phyloP scores from a whole-genome alignment of 2,113 vertebrate genomes.

The Psilopogon haemacephalus region DNA sequence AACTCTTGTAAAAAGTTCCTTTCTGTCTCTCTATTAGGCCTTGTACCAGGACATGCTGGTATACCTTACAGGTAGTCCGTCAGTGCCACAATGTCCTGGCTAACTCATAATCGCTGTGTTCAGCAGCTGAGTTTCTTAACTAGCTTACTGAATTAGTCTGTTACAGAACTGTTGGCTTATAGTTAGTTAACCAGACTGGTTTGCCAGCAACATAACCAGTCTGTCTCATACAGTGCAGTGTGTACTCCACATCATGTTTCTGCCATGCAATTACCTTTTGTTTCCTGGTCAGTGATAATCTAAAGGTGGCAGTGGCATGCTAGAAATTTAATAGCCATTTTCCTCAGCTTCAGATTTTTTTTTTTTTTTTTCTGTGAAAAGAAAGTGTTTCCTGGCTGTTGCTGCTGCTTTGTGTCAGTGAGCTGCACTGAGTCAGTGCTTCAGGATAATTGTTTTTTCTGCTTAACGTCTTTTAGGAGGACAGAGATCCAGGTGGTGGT shows the following conservation, averaged over 20 bases:
- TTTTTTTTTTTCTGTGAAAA: background rate
- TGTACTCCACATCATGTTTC: background rate
- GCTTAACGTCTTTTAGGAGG: background rate
- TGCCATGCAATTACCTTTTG: background rate
- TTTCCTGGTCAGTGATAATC: background rate
- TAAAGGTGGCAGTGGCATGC: background rate
- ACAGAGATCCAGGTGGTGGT: background rate
- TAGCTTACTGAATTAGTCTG: too few relatives aligned
- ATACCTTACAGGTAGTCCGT: too few relatives aligned
- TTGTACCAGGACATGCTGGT: too few relatives aligned
- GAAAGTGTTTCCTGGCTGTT: background rate
- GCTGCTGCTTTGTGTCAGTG: background rate
- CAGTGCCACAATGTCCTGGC: too few relatives aligned
- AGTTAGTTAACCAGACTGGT: too few relatives aligned
- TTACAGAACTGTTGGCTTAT: too few relatives aligned
- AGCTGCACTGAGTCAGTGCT: background rate
- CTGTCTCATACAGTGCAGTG: background rate
- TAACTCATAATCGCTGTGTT: too few relatives aligned
- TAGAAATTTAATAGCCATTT: background rate
- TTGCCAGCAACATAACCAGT: background rate
- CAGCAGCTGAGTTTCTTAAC: too few relatives aligned
- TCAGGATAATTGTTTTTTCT: background rate
- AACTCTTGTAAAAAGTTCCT: too few relatives aligned
- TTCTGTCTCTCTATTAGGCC: too few relatives aligned
- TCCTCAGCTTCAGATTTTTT: background rate